These are phyloP conservation scores for Pteronotus mesoamericanus DNA, from an alignment of 2,797 vertebrate genomes.

Conservation along the genomic window DNA sequence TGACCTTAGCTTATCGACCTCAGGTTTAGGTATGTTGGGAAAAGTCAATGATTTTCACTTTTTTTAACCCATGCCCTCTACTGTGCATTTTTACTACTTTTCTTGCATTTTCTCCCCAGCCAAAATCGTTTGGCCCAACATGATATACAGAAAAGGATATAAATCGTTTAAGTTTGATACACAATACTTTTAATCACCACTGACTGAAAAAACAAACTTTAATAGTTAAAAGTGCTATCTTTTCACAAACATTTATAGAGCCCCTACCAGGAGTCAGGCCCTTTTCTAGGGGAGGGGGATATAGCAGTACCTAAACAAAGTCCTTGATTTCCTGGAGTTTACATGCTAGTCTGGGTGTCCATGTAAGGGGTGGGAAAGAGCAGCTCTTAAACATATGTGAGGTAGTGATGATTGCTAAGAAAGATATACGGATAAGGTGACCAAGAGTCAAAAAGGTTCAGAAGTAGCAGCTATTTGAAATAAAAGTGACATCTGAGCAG, in stretches of 20 bases:
- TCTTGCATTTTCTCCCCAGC: neutral
- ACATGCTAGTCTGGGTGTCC: neutral
- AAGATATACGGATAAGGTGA: neutral
- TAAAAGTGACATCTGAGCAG: neutral
- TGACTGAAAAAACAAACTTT: neutral
- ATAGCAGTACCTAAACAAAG: neutral
- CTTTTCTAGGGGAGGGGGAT: neutral
- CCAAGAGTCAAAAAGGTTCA: neutral
- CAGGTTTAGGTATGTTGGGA: neutral
- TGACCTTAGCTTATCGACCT: neutral
- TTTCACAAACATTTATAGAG: neutral
- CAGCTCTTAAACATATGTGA: neutral
- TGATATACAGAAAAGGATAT: neutral
- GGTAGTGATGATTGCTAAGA: neutral
- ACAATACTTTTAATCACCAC: neutral
- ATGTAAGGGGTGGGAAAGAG: neutral
- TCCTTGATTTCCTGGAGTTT: neutral
- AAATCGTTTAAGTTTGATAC: neutral
- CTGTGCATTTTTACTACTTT: neutral
- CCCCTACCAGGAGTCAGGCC: neutral
- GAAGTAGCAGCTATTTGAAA: neutral
- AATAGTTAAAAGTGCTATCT: neutral
- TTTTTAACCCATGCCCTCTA: neutral
- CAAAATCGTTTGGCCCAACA: neutral
- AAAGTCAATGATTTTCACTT: neutral